phyloP scores from a whole-genome alignment of 2,888 invertebrate genomes.

The Chironomus riparius region DNA sequence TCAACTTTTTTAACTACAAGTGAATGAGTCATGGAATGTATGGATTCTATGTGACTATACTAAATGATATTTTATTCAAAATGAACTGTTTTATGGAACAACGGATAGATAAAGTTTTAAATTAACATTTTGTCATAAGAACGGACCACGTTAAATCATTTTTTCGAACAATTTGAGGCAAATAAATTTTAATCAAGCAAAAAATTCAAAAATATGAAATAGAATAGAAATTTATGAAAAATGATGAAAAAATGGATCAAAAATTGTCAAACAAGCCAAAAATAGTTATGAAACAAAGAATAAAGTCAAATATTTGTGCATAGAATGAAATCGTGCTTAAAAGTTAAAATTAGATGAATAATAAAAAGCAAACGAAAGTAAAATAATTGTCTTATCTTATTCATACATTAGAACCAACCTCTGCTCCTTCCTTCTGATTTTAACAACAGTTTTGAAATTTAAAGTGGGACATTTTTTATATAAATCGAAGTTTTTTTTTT shows the following conservation, averaged over 20 bases:
- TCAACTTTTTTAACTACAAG: too few relatives aligned
- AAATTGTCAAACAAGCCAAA: too few relatives aligned
- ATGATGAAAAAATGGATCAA: too few relatives aligned
- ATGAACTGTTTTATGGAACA: too few relatives aligned
- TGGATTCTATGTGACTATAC: too few relatives aligned
- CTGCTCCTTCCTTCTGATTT: conserved; percentile 28
- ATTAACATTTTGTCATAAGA: too few relatives aligned
- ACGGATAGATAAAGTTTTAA: too few relatives aligned
- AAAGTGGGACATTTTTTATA: not conserved
- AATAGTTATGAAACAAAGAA: not conserved
- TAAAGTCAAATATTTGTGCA: not conserved
- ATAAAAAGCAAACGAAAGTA: conserved; percentile 22
- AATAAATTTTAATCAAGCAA: too few relatives aligned
- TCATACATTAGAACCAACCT: conserved; percentile 24
- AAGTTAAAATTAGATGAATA: not conserved
- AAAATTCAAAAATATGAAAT: not conserved
- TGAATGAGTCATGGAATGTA: too few relatives aligned
- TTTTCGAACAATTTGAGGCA: too few relatives aligned
- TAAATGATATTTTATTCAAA: too few relatives aligned
- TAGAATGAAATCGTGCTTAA: not conserved
- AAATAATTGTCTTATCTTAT: conserved; percentile 20
- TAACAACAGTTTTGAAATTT: not conserved
- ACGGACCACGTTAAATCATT: too few relatives aligned
- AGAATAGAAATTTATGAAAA: not conserved
- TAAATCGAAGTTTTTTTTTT: not conserved